These are phyloP conservation scores for Nanger granti DNA, from an alignment of 2,113 vertebrate genomes.

Conservation along the genomic window DNA sequence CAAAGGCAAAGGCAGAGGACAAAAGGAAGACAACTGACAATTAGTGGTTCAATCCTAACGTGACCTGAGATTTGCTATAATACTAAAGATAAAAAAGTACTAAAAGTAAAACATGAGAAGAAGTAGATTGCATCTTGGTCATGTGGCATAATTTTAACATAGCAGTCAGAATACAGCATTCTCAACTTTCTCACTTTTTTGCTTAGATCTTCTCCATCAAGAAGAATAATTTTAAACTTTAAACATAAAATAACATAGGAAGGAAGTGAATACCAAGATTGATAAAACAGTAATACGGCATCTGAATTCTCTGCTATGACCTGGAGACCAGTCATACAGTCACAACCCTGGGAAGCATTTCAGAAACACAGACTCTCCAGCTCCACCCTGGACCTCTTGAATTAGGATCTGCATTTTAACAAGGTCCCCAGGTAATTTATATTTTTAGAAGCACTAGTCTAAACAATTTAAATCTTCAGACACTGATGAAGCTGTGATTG, in stretches of 20 bases:
- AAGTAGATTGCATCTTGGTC: background rate
- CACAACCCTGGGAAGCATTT: background rate
- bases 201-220: background rate
- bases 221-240: background rate
- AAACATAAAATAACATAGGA: background rate
- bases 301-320: background rate
- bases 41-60: background rate
- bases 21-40: background rate
- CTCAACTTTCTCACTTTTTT: background rate
- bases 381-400: background rate
- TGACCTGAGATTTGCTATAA: background rate
- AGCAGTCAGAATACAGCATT: background rate
- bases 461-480: background rate
- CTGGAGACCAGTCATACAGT: background rate
- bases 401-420: background rate
- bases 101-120: background rate
- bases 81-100: background rate
- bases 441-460: background rate
- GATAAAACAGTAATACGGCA: background rate
- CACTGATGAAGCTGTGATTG: background rate
- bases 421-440: background rate
- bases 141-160: background rate
- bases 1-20: background rate
- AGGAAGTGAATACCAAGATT: background rate
- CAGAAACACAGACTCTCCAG: background rate